Evolutionary conservation across 1,140 invertebrate species (phyloP), one percentile per base, ranked within the genome.

Genomic region (Aphelinus certus): DNA sequence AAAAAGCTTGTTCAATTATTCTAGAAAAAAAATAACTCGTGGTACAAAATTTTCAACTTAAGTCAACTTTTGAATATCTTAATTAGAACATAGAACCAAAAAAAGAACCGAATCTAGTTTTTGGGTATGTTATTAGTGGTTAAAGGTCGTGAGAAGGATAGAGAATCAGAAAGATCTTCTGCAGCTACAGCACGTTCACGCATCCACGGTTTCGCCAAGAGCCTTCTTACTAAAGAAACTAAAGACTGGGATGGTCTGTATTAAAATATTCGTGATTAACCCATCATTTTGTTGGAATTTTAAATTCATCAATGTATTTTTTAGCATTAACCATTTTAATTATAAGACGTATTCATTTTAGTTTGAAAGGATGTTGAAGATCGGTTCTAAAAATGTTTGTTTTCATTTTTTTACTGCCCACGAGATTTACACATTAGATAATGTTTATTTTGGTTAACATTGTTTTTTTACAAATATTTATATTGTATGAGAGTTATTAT

Each of bases 161-260:
- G 83, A 81, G 85, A 87, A 80, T 84, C 83, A 73, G 85, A 84
- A 84, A 86, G 87, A 80, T 79, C 82, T 79, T 89, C 88, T 83
- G 89, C 89, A 83, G 86, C 87, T 81, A 87, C 86, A 79, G 89
- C 89, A 82, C 87, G 87, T 80, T 86, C 85, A 83, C 89, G 88
- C 80, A 90, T 90, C 84, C 88, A 89, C 84, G 85, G 85, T 80
- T 90, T 89, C 84, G 87, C 85, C 82, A 89, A 89, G 83, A 88
- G 85, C 81, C 88, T 90, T 78, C 88, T 88, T 80, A 85, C 85
- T 87, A 88, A 82, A 84, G 85, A 86, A 80, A 81, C 84, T 73
- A 82, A 83, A 82, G 84, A 86, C 82, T 88, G 85, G 84, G 84
- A 87, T 80, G 86, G 85, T 88, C 87, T 86, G 86, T 88, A 88